phyloP scores from a whole-genome alignment of 2,888 invertebrate species.

The Troides aeacus region DNA sequence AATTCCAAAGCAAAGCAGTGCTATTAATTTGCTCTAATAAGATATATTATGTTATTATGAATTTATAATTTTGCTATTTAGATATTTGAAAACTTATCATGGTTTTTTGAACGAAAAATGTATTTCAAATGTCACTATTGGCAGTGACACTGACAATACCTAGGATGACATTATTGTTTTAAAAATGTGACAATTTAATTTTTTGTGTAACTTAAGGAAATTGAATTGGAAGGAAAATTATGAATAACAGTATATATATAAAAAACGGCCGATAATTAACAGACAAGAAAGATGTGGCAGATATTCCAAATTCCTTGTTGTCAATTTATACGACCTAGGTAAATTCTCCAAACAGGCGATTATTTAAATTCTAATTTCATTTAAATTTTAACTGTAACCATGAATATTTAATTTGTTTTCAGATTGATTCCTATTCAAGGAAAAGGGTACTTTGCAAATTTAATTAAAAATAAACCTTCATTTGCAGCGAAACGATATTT shows the following conservation, averaged over 20 bases:
- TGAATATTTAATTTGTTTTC: slow-evolving; percentile 39
- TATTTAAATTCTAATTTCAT: slow-evolving; percentile 12
- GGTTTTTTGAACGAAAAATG: background rate
- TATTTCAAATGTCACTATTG: background rate
- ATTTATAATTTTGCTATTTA: background rate
- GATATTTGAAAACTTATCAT: background rate
- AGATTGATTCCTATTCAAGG: slow-evolving; percentile 58
- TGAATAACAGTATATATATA: slow-evolving; percentile 38
- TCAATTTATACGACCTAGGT: slow-evolving; percentile 61
- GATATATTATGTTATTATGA: background rate
- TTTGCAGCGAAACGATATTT: slow-evolving; percentile 54
- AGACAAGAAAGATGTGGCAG: slow-evolving; percentile 62
- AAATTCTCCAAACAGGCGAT: slow-evolving; percentile 36
- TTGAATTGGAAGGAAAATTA: slow-evolving; percentile 40
- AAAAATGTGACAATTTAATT: slow-evolving; percentile 1
- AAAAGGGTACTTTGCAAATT: slow-evolving; percentile 52
- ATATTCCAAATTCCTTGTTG: slow-evolving; percentile 61
- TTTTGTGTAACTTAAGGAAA: background rate
- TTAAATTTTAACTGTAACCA: background rate
- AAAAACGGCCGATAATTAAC: slow-evolving; percentile 23
- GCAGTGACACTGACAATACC: background rate
- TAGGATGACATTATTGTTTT: slow-evolving; percentile 4
- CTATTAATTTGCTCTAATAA: no score
- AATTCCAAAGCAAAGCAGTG: no score
- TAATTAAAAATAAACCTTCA: slow-evolving; percentile 57